These are phyloP conservation scores for Idaea aversata DNA, from an alignment of 2,888 invertebrate species.

Conservation along the genomic window DNA sequence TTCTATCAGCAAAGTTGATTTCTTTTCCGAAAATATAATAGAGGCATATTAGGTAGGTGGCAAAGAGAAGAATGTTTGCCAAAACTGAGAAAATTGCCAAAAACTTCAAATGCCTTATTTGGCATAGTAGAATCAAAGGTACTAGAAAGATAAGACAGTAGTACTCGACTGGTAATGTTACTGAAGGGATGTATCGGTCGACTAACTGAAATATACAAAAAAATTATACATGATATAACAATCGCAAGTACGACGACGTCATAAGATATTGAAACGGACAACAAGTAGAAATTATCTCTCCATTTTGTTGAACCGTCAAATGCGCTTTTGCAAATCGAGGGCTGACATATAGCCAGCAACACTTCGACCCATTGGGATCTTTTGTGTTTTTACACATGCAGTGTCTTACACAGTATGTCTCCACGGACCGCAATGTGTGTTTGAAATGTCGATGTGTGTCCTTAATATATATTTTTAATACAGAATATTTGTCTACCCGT, in stretches of 20 bases:
- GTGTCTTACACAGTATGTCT: no score
- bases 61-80: conserved; percentile 91
- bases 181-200: conserved; percentile 58
- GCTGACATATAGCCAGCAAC: no score
- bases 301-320: no score
- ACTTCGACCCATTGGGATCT: no score
- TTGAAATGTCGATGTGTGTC: no score
- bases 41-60: conserved; percentile 90
- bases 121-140: conserved; percentile 63
- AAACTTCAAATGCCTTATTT: conserved; percentile 87
- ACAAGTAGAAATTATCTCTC: no score
- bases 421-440: no score
- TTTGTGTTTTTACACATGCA: no score
- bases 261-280: no score
- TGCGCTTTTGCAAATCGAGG: no score
- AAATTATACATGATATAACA: neutral
- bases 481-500: no score
- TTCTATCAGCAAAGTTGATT: conserved; percentile 69
- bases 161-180: conserved; percentile 59
- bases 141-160: conserved; percentile 64
- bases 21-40: conserved; percentile 87
- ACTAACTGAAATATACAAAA: conserved; percentile 57
- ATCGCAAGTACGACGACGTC: neutral
- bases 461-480: no score
- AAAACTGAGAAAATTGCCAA: conserved; percentile 93